Percentiles rank a stretch among this genome's conserved stretches.
Conservation (phyloP, 92 coral and sea anemone species). For the Hydrozoanthus gracilis region DNA sequence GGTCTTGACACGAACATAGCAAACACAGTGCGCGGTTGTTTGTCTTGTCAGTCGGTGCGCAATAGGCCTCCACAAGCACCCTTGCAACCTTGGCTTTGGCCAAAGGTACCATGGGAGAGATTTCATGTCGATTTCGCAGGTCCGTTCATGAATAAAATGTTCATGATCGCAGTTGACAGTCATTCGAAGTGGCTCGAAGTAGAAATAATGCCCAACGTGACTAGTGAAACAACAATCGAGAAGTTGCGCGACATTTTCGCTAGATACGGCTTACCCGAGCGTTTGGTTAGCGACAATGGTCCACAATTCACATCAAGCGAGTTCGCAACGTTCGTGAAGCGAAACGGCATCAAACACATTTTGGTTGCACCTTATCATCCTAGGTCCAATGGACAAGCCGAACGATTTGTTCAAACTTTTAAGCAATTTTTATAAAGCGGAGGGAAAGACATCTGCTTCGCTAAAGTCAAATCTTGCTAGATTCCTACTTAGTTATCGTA, state of each 20-base stretch:
- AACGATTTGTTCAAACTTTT: neutral
- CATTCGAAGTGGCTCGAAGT: conserved; percentile 44
- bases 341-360: neutral
- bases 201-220: conserved; percentile 1
- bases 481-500: conserved; percentile 38
- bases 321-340: neutral
- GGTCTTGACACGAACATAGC: conserved; percentile 30
- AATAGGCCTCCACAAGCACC: conserved; percentile 11
- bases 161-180: conserved; percentile 21
- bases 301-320: conserved; percentile 14
- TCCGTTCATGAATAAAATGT: neutral
- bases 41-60: neutral
- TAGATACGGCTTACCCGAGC: conserved; percentile 40
- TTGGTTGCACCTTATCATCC: neutral
- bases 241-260: conserved; percentile 30
- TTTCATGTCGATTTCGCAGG: conserved; percentile 16
- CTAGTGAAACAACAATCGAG: conserved; percentile 5
- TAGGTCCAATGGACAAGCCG: neutral
- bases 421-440: neutral
- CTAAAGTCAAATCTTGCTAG: neutral
- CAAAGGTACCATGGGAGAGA: conserved; percentile 4
- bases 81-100: conserved; percentile 32
- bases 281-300: conserved; percentile 25
- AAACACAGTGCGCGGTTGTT: neutral
- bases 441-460: neutral